Evolutionary conservation across 2,797 vertebrate genomes (phyloP).

Genomic region (Perodicticus potto): DNA sequence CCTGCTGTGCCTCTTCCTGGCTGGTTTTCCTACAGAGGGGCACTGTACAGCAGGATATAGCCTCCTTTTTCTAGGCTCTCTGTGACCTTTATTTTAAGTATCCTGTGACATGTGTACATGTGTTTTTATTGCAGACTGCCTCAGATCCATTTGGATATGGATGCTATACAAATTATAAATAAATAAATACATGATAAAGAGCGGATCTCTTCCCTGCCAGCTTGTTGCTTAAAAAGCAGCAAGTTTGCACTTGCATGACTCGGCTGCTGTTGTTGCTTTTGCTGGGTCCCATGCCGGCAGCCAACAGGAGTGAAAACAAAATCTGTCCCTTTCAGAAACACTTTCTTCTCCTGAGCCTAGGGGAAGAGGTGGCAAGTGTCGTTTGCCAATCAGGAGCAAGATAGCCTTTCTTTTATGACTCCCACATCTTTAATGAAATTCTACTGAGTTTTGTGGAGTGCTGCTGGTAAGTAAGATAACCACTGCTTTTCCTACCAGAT

Average conservation of each 20-base stretch:
- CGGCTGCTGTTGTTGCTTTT: conserved; percentile 54
- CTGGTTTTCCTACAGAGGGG: conserved; percentile 31
- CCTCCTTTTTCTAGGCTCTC: conserved; percentile 28
- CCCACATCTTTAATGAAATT: conserved; percentile 1
- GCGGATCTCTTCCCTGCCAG: conserved; percentile 72
- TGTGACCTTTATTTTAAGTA: conserved; percentile 80
- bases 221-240: conserved; percentile 77
- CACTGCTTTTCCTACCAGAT: not conserved
- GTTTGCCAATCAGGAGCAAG: conserved; percentile 67
- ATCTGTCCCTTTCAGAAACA: conserved; percentile 78
- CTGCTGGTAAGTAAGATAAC: not conserved
- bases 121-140: conserved; percentile 78
- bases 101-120: conserved; percentile 75
- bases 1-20: not conserved
- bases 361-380: conserved; percentile 71
- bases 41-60: not conserved
- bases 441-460: not conserved
- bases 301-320: conserved; percentile 80
- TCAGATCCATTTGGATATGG: conserved; percentile 75
- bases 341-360: conserved; percentile 74
- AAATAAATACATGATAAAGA: conserved; percentile 81
- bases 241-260: conserved; percentile 73
- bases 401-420: conserved; percentile 61
- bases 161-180: conserved; percentile 79
- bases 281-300: conserved; percentile 73